These are phyloP conservation scores for Mesorhabditis spiculigera DNA, from an alignment of 2,888 invertebrate species.

Conservation along the genomic window DNA sequence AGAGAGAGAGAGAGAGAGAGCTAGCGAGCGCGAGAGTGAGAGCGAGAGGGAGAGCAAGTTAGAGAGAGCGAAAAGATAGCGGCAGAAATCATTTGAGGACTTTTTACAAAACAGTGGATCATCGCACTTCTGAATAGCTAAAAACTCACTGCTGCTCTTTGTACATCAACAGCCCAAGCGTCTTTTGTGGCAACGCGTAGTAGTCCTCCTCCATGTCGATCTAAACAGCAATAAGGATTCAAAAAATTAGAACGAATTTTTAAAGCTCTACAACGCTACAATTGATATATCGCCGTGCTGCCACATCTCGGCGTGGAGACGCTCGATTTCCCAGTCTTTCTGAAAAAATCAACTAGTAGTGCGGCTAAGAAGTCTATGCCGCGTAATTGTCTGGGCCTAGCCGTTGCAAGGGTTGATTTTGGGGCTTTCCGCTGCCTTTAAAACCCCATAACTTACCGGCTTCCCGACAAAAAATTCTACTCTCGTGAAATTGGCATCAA, in stretches of 20 bases:
- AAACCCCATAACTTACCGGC: background rate
- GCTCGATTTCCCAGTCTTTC: background rate
- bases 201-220: slow-evolving; percentile 1
- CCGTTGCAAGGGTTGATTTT: too few relatives aligned
- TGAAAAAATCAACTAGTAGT: background rate
- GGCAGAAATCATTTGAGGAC: too few relatives aligned
- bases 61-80: too few relatives aligned
- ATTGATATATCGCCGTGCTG: background rate
- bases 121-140: too few relatives aligned
- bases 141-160: background rate
- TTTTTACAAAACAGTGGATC: too few relatives aligned
- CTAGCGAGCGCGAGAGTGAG: too few relatives aligned
- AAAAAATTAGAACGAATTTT: background rate
- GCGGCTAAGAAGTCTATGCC: too few relatives aligned
- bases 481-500: background rate
- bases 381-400: too few relatives aligned
- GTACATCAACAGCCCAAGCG: background rate
- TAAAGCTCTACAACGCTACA: background rate
- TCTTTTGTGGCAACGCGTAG: slow-evolving; percentile 6
- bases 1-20: too few relatives aligned
- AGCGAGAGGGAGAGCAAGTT: too few relatives aligned
- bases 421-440: background rate
- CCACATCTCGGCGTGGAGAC: background rate
- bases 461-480: slow-evolving; percentile 2
- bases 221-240: background rate